Base-by-base conservation (phyloP, 2,113 vertebrate species). In the Notechis scutatus region DNA sequence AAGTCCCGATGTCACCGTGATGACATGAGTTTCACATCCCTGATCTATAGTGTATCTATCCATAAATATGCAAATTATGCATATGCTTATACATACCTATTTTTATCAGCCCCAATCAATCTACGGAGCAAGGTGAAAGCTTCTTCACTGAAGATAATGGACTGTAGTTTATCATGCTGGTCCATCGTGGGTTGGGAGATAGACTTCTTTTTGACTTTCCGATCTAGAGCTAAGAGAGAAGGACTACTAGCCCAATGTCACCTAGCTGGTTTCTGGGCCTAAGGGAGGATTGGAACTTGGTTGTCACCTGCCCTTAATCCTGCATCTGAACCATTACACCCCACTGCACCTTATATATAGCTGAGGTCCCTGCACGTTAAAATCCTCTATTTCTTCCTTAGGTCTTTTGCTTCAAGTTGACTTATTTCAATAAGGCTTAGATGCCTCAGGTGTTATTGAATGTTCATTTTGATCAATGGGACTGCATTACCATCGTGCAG, bases 371-470 rank as follows among this genome's bases (percentile, higher is more conserved):
- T 96, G 96, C 97, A 97, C 97, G 97, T 98, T 97, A 90, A 98
- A 96, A 97, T 96, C 97, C 96, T 97, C 97, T 96, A 97, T 97
- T 97, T 97, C 97, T 98, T 98, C 95, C 95, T 97, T 95, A 94
- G 96, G 95, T 97, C 96, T 91, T 96, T 97, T 95, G 97, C 97
- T 98, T 98, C 97, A 97, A 97, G 97, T 98, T 98, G 97, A 98
- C 98, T 98, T 98, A 98, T 98, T 98, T 98, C 98, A 98, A 97
- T 98, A 98, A 97, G 97, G 96, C 96, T 96, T 95, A 97, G 97
- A 96, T 98, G 98, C 97, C 97, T 97, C 96, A 96, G 97, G 98
- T 98, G 97, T 97, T 98, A 98, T 97, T 97, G 98, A 98, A 97
- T 97, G 97, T 96, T 98, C 95, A 91, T 96, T 97, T 98, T 98